phyloP scores from a whole-genome alignment of 2,888 invertebrate species.

The Xanthia icteritia region DNA sequence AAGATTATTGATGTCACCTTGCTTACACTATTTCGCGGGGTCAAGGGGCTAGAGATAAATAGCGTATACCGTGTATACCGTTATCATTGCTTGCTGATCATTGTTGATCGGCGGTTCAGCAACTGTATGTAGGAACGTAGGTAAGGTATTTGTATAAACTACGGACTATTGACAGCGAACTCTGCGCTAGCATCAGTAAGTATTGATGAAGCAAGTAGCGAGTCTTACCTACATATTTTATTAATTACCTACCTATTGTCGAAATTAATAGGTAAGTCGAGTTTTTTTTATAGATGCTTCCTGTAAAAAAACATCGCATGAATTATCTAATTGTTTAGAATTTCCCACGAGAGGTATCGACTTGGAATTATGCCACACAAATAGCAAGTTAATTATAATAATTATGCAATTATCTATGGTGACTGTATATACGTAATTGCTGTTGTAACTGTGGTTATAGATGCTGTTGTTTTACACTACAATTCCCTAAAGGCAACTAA shows the following conservation, averaged over 20 bases:
- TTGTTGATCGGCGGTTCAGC: not conserved
- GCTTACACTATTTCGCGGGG: not conserved
- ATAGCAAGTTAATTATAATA: conserved; percentile 30
- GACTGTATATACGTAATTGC: conserved; percentile 6
- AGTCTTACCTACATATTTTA: not conserved
- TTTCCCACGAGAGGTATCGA: conserved; percentile 51
- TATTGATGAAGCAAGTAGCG: not conserved
- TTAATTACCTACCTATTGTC: not conserved
- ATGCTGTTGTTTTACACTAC: conserved; percentile 31
- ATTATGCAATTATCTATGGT: conserved; percentile 28
- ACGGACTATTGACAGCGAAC: not conserved
- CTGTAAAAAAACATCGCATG: conserved; percentile 35
- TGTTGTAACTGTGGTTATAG: conserved; percentile 2
- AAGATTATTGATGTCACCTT: conserved; percentile 1
- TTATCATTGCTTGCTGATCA: not conserved
- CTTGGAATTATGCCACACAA: conserved; percentile 33
- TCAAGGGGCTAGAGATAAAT: conserved; percentile 17
- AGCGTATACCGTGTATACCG: too few relatives aligned
- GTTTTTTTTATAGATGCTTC: conserved; percentile 15
- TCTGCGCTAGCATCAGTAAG: too few relatives aligned
- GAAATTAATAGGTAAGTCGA: not conserved
- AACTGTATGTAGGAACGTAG: not conserved
- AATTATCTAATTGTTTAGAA: conserved; percentile 15
- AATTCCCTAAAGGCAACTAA: conserved; percentile 32
- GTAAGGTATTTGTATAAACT: not conserved